Base-by-base conservation (phyloP, 1,140 invertebrate genomes). In the Ganaspis sp. region DNA sequence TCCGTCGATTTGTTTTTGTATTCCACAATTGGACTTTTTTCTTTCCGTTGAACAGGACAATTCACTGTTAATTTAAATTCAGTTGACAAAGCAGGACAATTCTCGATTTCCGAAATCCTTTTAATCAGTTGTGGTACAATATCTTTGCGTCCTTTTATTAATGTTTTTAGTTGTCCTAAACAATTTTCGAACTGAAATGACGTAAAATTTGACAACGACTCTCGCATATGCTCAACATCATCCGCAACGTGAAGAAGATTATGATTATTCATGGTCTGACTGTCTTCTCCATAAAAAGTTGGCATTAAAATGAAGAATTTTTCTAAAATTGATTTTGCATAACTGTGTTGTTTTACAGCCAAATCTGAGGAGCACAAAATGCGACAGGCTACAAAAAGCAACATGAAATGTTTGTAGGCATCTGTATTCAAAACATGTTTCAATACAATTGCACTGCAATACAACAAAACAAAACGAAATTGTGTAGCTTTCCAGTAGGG, bases 241-340 rank as follows among this genome's bases (percentile, higher is more conserved):
- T 34, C 29, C 2, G 29, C 29, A 3, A 74, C 26, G 17, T 53
- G 69, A 29, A 70, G 40, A n/a, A 76, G 19, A 12, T 71, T 71
- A 37, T 71, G 69, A 3, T 72, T 69, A 17, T 58, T 72, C 15
- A 76, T 72, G 0, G 53, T 69, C 11, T 72, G 70, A 38, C 42
- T 69, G 69, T 76, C 54, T 23, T 45, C 12, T 34, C 70, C 70
- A 19, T 49, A 76, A 5, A 64, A 49, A 11, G 8, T 29, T 3
- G 75, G 75, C 75, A 76, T 72, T 17, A 71, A 58, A 1, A 23
- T 64, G 64, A 76, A 54, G 49, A 72, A 76, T 37, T 69, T 40
- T 12, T 69, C 12, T 17, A 76, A 69, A 21, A 74, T 54, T 0
- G 17, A 9, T 8, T 49, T 42, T 5, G 9, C 69, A 17, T 76